Evolutionary conservation across 2,797 vertebrate species (phyloP).

Genomic region (Anolis apletophallus): DNA sequence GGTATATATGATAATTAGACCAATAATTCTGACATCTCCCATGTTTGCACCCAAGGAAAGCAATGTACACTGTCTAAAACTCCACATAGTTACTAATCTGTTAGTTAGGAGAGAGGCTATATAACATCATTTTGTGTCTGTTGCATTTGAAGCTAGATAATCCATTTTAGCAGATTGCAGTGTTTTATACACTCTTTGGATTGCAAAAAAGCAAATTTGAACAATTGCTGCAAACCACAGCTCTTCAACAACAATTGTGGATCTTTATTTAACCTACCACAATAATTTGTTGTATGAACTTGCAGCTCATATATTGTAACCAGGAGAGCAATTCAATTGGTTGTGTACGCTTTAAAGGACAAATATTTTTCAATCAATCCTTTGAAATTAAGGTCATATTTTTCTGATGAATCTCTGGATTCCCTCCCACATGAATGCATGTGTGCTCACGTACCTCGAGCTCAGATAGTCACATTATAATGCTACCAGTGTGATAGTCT

Average conservation of each 20-base stretch:
- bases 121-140: not conserved
- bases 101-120: not conserved
- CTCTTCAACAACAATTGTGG: slow-evolving; percentile 43
- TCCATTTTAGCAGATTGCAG: slow-evolving; percentile 47
- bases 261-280: slow-evolving; percentile 67
- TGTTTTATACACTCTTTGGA: slow-evolving; percentile 17
- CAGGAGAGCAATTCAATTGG: slow-evolving; percentile 43
- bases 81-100: no score
- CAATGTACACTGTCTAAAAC: no score
- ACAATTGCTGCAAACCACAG: slow-evolving; percentile 47
- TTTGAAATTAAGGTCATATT: slow-evolving; percentile 57
- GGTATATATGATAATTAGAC: no score
- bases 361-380: slow-evolving; percentile 20
- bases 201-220: slow-evolving; percentile 41
- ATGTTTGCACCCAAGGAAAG: no score
- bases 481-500: slow-evolving; percentile 59
- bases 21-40: no score
- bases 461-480: slow-evolving; percentile 53
- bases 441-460: not conserved
- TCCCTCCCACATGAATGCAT: not conserved
- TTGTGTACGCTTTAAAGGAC: not conserved
- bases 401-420: slow-evolving; percentile 46
- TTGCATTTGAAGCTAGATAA: slow-evolving; percentile 10
- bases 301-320: slow-evolving; percentile 27
- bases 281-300: slow-evolving; percentile 26